Conservation (phyloP, 1,140 invertebrate species). For the Xylocopa sonorina region DNA sequence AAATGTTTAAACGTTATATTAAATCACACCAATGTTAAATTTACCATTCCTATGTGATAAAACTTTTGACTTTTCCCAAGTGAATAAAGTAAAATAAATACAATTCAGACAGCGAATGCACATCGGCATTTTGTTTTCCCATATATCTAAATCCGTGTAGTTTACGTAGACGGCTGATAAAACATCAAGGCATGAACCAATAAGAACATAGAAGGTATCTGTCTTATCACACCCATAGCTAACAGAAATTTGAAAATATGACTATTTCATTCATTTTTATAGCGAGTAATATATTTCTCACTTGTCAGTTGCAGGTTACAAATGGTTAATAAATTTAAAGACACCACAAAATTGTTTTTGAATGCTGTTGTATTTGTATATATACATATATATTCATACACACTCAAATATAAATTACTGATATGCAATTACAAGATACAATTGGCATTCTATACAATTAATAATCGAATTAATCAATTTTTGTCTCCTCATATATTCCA, state of each 20-base stretch:
- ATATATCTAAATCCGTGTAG: slow-evolving; percentile 32
- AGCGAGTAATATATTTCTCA: neutral
- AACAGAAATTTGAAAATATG: neutral
- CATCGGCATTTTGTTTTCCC: slow-evolving; percentile 49
- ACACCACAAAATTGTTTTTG: neutral
- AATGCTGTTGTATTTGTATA: neutral
- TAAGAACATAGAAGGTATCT: slow-evolving; percentile 20
- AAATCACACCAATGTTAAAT: slow-evolving; percentile 21
- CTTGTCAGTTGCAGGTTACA: neutral
- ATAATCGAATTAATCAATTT: slow-evolving; percentile 15
- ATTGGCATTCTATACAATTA: slow-evolving; percentile 17
- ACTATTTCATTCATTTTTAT: neutral
- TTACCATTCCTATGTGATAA: slow-evolving; percentile 1
- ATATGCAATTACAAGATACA: slow-evolving; percentile 13
- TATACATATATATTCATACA: neutral
- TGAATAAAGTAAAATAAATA: slow-evolving; percentile 20
- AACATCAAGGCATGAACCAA: slow-evolving; percentile 12
- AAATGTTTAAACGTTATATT: slow-evolving; percentile 8
- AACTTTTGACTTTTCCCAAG: slow-evolving; percentile 5
- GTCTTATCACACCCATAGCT: neutral
- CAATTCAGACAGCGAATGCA: neutral
- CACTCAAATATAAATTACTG: slow-evolving; percentile 14
- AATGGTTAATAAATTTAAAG: neutral
- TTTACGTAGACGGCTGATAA: slow-evolving; percentile 26
- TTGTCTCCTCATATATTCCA: neutral